A percentile compares a stretch with the other conserved stretches of the same genome.
Evolutionary conservation across 2,113 vertebrate genomes (phyloP).

Genomic region (Cinclus cinclus): DNA sequence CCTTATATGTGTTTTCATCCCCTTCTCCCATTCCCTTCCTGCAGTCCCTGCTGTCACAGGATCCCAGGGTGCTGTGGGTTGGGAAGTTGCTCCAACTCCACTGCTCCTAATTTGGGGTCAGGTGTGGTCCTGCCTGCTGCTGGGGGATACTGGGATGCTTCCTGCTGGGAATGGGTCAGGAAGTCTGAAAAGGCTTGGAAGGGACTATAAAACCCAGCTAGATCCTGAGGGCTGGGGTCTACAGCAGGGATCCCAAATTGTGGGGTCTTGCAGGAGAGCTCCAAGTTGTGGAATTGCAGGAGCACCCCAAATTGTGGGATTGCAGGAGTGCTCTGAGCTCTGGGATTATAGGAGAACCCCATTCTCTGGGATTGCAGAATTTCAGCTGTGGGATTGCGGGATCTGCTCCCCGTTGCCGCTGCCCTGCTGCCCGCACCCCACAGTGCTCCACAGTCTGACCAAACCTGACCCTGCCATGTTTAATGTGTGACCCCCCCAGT

Average conservation of each 20-base stretch:
- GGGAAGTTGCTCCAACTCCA: not conserved
- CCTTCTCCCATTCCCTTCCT: not conserved
- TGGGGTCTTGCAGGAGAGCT: not conserved
- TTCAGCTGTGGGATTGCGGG: not conserved
- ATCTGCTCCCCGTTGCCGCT: not conserved
- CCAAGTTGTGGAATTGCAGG: not conserved
- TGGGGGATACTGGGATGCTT: not conserved
- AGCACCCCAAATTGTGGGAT: not conserved
- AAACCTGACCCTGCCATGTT: accelerated
- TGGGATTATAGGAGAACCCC: not conserved
- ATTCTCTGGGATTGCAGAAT: not conserved
- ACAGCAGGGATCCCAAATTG: not conserved
- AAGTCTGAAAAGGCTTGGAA: not conserved
- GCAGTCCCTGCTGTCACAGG: not conserved
- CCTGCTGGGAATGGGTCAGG: not conserved
- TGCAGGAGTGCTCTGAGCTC: not conserved
- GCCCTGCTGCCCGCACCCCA: not conserved
- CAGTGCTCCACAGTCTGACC: not conserved
- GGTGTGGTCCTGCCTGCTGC: not conserved
- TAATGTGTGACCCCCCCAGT: accelerated
- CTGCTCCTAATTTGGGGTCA: not conserved
- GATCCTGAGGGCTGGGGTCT: not conserved
- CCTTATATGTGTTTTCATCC: not conserved
- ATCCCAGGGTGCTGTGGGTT: accelerated
- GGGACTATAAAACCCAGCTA: not conserved